Conservation (phyloP, 2,113 vertebrate genomes). For the Etia nguti region DNA sequence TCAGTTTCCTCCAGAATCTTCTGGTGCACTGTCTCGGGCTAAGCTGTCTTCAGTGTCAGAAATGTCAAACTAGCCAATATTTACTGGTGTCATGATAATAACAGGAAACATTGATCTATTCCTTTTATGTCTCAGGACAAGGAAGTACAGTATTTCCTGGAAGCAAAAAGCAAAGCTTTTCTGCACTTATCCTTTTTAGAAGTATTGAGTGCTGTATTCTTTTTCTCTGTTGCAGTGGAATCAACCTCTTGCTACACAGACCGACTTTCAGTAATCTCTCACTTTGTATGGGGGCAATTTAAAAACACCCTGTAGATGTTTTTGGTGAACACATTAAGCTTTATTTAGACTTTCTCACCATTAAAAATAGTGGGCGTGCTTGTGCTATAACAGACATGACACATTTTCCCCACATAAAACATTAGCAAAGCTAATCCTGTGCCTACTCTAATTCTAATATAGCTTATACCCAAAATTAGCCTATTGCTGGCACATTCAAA, state of each 20-base stretch:
- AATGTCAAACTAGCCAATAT: constrained; percentile 1
- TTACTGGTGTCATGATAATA: not conserved
- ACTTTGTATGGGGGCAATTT: not conserved
- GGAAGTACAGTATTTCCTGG: not conserved
- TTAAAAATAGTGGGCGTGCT: not conserved
- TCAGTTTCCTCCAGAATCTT: constrained; percentile 1
- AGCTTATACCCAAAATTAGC: not conserved
- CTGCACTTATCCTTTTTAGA: not conserved
- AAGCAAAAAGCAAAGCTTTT: not conserved
- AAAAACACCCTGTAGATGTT: not conserved
- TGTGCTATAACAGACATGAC: not conserved
- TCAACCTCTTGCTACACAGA: not conserved
- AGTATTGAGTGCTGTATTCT: not conserved
- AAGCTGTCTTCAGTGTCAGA: not conserved
- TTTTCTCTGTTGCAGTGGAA: not conserved
- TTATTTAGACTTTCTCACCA: not conserved
- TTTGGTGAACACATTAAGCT: not conserved
- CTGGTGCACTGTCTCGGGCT: not conserved
- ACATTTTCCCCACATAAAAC: not conserved
- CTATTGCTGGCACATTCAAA: not conserved
- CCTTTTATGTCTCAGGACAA: not conserved
- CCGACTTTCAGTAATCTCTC: not conserved
- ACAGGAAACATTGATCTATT: not conserved
- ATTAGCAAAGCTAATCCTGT: no score
- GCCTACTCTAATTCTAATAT: not conserved